phyloP scores from a whole-genome alignment of 2,797 vertebrate species.

The Denticeps clupeoides region DNA sequence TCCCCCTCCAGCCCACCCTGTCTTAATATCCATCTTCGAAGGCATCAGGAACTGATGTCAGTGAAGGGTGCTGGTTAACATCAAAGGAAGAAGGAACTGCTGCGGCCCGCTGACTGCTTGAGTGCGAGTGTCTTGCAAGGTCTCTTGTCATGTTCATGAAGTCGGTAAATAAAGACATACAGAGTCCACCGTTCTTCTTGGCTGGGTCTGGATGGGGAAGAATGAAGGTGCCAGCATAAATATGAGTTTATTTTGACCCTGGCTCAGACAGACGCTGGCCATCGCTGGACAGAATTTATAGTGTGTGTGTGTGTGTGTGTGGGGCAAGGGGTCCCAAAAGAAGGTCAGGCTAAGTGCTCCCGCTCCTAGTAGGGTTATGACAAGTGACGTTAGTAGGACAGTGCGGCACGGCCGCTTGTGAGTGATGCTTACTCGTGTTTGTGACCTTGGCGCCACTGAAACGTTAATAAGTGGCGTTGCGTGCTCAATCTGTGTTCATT shows the following conservation, averaged over 20 bases:
- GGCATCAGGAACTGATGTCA: background rate
- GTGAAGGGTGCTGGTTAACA: no score
- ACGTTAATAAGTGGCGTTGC: background rate
- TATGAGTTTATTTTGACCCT: slow-evolving; percentile 13
- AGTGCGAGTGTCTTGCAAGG: background rate
- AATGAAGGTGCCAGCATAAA: background rate
- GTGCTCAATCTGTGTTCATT: background rate
- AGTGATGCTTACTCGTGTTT: slow-evolving; percentile 4
- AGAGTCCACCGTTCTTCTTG: background rate
- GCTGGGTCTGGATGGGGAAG: background rate
- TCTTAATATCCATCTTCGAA: background rate
- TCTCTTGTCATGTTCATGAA: background rate
- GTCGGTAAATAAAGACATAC: background rate
- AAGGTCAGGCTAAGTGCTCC: background rate
- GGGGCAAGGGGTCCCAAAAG: no score
- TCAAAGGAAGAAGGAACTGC: slow-evolving; percentile 5
- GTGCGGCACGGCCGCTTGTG: background rate
- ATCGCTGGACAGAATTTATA: background rate
- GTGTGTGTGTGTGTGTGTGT: no score
- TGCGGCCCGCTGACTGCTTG: background rate
- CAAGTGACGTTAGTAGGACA: slow-evolving; percentile 14
- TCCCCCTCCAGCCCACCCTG: background rate
- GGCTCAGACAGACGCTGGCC: slow-evolving; percentile 6
- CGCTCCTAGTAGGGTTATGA: slow-evolving; percentile 8
- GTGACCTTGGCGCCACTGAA: background rate